phyloP scores from a whole-genome alignment of 2,113 vertebrate genomes.

The Megaleporinus macrocephalus region DNA sequence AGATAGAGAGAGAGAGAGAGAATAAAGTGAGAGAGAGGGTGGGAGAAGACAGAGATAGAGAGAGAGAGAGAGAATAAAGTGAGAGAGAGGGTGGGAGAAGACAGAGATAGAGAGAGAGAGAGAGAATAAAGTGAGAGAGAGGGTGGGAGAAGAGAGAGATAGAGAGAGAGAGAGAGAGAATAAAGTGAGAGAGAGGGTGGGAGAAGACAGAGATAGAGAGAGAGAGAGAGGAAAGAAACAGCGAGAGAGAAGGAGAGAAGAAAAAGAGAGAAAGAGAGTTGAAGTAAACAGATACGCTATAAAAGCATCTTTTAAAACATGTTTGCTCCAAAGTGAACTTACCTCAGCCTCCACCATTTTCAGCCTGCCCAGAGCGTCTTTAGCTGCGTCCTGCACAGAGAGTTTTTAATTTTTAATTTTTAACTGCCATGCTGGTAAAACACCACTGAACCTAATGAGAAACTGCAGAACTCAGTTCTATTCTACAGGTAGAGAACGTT shows the following conservation, averaged over 20 bases:
- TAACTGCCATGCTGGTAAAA: no score
- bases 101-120: neutral
- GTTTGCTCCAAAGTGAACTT: slow-evolving; percentile 12
- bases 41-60: no score
- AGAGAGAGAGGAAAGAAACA: neutral
- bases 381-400: slow-evolving; percentile 83
- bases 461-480: no score
- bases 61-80: slow-evolving; percentile 40
- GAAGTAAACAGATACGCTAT: neutral
- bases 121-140: neutral
- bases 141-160: neutral
- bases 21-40: no score
- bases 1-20: slow-evolving; percentile 24
- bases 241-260: no score
- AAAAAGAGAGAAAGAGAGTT: neutral
- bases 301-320: neutral
- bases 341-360: slow-evolving; percentile 88
- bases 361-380: slow-evolving; percentile 84
- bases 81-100: neutral
- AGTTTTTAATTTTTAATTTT: no score
- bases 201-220: neutral
- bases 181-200: no score
- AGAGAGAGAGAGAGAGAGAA: neutral
- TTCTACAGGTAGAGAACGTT: no score
- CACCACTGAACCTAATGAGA: no score